Base-by-base conservation (phyloP, 2,113 vertebrate genomes). In the Oceanites oceanicus region DNA sequence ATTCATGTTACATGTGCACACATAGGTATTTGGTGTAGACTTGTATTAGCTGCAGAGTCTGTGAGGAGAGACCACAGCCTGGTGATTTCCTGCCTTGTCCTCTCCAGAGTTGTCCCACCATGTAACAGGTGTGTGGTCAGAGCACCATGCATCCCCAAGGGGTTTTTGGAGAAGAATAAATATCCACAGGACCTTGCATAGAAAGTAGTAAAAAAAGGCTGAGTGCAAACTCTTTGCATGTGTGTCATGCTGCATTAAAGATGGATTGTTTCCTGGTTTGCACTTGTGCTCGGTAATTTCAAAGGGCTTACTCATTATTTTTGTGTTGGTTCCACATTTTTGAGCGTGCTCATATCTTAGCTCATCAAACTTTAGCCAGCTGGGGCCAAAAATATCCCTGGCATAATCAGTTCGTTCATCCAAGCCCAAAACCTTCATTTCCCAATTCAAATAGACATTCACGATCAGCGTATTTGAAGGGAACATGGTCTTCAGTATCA, bases 311-410 rank as follows among this genome's bases (percentile, higher is more conserved):
- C 77, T 91, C 94, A 81, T 96, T 92, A 73, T 86, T 96, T 97
- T 94, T 80, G 61, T 87, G 91, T 95, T 86, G 91, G 80, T 92
- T 96, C 59, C 92, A 95, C 45, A 40, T 70, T 96, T 95, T 50
- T 8, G 22, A 96, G 85, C 13, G 0, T 55, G 44, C 75, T 96
- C 19, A 0, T 63, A 68, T 94, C 87, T 91, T 80, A 92, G 93
- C 91, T 96, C 94, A 95, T 96, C 92, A 88, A 78, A 96, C 58
- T 91, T 91, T 36, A 82, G 71, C 71, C 93, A 96, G 89, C 89
- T 95, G 92, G 80, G 73, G 70, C 88, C 86, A 91, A 70, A 97
- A 97, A 94, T 96, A 97, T 85, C 77, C 32, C 53, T 82, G 89
- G 74, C 52, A 91, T 95, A 86, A 96, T 94, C 90, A 86, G 47